Evolutionary conservation across 2,888 invertebrate species (phyloP).

Genomic region (Andrena chrysosceles): DNA sequence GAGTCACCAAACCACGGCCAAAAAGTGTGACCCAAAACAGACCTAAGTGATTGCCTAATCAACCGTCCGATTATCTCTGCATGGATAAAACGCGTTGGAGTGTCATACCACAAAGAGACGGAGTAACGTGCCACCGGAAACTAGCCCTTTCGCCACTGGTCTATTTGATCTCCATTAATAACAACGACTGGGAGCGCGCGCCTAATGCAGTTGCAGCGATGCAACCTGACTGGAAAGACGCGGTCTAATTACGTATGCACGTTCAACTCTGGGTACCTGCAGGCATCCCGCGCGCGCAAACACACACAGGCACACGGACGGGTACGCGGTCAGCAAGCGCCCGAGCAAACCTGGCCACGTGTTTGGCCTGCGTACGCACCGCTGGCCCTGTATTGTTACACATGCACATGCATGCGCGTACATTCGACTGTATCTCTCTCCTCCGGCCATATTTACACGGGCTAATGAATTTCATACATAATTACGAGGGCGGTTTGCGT

Average conservation of each 20-base stretch:
- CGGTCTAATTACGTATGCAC: slow-evolving; percentile 53
- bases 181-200: neutral
- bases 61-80: slow-evolving; percentile 4
- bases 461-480: slow-evolving; percentile 81
- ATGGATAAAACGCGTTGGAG: neutral
- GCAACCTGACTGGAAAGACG: slow-evolving; percentile 42
- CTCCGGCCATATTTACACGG: slow-evolving; percentile 72
- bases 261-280: slow-evolving; percentile 26
- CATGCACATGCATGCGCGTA: slow-evolving; percentile 26
- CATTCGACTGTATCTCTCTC: slow-evolving; percentile 16
- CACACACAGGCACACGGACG: neutral
- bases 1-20: neutral
- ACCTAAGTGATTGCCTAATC: neutral
- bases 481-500: slow-evolving; percentile 64
- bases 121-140: neutral
- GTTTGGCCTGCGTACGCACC: slow-evolving; percentile 46
- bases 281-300: neutral
- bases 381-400: slow-evolving; percentile 51
- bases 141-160: slow-evolving; percentile 19
- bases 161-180: slow-evolving; percentile 44
- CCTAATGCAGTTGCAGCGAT: slow-evolving; percentile 25
- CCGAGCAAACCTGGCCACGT: slow-evolving; percentile 28
- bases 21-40: neutral
- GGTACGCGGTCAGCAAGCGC: slow-evolving; percentile 8
- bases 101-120: too few species aligned